phyloP scores from a whole-genome alignment of 1,140 invertebrate species.

The Theocolax elegans region DNA sequence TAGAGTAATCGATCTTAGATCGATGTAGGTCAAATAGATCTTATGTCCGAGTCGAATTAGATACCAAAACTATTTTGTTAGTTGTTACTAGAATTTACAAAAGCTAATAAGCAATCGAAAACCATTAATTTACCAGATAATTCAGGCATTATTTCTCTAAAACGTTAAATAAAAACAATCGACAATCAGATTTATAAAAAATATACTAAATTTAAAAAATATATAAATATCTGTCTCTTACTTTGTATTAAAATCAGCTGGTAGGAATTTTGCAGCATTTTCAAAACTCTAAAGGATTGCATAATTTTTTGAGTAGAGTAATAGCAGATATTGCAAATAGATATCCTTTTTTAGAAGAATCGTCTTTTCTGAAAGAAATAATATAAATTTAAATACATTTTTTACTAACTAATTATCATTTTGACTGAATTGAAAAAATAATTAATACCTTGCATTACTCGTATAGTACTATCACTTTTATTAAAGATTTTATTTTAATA shows the following conservation, averaged over 20 bases:
- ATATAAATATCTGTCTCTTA: slow-evolving; percentile 49
- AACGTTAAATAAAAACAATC: slow-evolving; percentile 41
- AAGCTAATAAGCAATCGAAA: slow-evolving; percentile 92
- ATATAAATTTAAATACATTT: slow-evolving; percentile 1
- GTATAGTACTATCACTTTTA: slow-evolving; percentile 84
- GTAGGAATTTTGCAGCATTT: slow-evolving; percentile 78
- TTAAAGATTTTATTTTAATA: slow-evolving; percentile 93
- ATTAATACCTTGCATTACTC: slow-evolving; percentile 69
- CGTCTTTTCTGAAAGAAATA: slow-evolving; percentile 52
- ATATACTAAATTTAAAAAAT: slow-evolving; percentile 3
- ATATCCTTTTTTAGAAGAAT: slow-evolving; percentile 53
- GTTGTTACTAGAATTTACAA: slow-evolving; percentile 87
- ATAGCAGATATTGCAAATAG: slow-evolving; percentile 91
- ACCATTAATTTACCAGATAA: slow-evolving; percentile 94
- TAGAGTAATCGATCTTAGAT: too few species aligned
- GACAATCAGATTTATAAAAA: slow-evolving; percentile 16
- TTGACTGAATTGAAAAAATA: not conserved
- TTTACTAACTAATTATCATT: not conserved
- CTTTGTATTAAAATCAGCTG: slow-evolving; percentile 78
- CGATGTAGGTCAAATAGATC: slow-evolving; percentile 96
- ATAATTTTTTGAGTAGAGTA: slow-evolving; percentile 96
- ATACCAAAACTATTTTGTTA: slow-evolving; percentile 98
- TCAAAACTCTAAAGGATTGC: slow-evolving; percentile 98
- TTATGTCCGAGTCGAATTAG: slow-evolving; percentile 99
- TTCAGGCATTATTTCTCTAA: slow-evolving; percentile 77